These are phyloP conservation scores for Camponotus floridanus DNA, from an alignment of 1,140 invertebrate genomes.

Conservation along the genomic window DNA sequence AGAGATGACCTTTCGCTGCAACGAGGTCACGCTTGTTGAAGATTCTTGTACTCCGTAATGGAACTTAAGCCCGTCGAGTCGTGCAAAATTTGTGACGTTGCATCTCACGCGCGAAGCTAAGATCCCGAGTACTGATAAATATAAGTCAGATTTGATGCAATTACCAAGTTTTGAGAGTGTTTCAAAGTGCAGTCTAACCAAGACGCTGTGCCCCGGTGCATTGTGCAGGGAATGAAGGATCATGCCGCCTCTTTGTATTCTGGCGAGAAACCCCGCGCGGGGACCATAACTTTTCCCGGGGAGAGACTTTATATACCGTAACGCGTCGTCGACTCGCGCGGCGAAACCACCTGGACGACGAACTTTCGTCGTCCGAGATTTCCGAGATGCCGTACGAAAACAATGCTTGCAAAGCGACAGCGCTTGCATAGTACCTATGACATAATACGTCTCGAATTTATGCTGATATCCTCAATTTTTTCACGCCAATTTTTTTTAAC, in stretches of 20 bases:
- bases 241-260: conserved; percentile 75
- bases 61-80: conserved; percentile 27
- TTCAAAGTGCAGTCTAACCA: conserved; percentile 68
- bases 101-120: conserved; percentile 8
- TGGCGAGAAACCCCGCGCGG: conserved; percentile 66
- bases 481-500: too few relatives aligned
- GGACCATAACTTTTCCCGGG: conserved; percentile 74
- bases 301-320: conserved; percentile 73
- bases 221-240: conserved; percentile 73
- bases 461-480: neutral
- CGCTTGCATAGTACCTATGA: conserved; percentile 22
- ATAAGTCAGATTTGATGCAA: conserved; percentile 67
- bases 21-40: conserved; percentile 20
- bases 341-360: conserved; percentile 70
- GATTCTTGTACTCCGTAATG: neutral
- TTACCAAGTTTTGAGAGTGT: conserved; percentile 70
- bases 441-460: conserved; percentile 33
- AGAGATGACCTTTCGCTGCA: neutral
- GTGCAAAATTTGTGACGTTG: conserved; percentile 5
- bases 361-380: conserved; percentile 69
- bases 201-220: conserved; percentile 72
- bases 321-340: conserved; percentile 69
- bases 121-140: conserved; percentile 56
- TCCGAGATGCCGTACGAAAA: conserved; percentile 67
- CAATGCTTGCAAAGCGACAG: conserved; percentile 62